A percentile compares a stretch with the other conserved stretches of the same genome.
Conservation (phyloP, 2,113 vertebrate species). For the Gymnobelideus leadbeateri region DNA sequence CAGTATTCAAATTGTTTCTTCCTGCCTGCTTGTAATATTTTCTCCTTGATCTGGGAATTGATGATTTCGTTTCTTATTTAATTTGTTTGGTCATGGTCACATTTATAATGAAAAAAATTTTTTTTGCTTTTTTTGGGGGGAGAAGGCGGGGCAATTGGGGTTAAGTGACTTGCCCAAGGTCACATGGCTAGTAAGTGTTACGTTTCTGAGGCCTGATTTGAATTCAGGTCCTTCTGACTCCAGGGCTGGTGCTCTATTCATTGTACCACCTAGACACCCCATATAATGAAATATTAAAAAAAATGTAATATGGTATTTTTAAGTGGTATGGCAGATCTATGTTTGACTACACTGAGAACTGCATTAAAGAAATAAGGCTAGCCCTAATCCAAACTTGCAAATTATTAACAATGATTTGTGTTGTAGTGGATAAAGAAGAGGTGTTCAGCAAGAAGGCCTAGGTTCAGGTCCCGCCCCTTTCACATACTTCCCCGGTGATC, state of each 20-base stretch:
- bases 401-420: neutral
- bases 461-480: neutral
- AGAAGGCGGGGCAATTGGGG: no score
- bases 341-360: neutral
- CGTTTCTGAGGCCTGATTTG: no score
- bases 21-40: no score
- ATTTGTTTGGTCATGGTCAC: neutral
- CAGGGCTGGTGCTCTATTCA: no score
- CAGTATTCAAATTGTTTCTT: no score
- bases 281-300: neutral
- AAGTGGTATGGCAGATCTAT: neutral
- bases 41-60: no score
- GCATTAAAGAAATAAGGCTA: neutral
- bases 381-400: neutral
- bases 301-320: neutral
- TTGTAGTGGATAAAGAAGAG: neutral
- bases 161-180: no score
- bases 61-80: neutral
- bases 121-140: no score
- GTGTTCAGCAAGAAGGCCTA: neutral
- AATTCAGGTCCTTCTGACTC: no score
- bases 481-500: neutral
- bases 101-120: neutral
- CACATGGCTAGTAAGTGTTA: no score
- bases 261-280: no score